A percentile compares a stretch with the other conserved stretches of the same genome.
These are phyloP conservation scores for Scaeva pyrastri DNA, from an alignment of 2,888 invertebrate species.

Conservation along the genomic window DNA sequence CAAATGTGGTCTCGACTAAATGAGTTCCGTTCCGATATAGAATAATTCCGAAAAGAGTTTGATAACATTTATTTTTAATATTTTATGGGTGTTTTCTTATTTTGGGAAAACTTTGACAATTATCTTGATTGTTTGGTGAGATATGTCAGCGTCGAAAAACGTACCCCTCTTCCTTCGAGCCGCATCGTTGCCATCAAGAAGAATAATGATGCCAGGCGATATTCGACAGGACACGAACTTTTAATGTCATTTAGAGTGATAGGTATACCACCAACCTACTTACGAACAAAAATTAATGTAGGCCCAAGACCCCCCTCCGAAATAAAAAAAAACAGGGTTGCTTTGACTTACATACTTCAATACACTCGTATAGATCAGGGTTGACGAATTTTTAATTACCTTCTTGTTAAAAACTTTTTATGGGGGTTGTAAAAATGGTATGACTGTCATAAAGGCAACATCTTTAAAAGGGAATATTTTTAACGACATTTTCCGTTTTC, in stretches of 20 bases:
- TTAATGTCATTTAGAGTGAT: not conserved
- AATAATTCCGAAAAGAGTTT: slow-evolving; percentile 2
- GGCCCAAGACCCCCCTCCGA: no score
- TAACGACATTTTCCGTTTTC: not conserved
- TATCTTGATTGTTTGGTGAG: not conserved
- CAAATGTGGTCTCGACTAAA: slow-evolving; percentile 16
- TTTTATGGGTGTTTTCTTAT: not conserved
- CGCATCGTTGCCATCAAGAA: no score
- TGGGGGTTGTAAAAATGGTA: not conserved
- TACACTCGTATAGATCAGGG: not conserved
- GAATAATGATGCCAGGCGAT: not conserved
- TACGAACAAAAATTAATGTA: not conserved
- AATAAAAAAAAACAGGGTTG: not conserved
- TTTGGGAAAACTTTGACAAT: not conserved
- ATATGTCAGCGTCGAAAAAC: not conserved
- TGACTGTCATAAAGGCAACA: not conserved
- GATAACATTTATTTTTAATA: slow-evolving; percentile 10
- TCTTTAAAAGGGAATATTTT: not conserved
- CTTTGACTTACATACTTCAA: not conserved
- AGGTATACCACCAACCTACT: no score
- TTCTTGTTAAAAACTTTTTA: slow-evolving; percentile 8
- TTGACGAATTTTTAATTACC: not conserved
- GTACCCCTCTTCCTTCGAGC: no score
- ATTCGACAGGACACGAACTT: not conserved
- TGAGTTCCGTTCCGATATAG: not conserved